phyloP scores from a whole-genome alignment of 2,113 vertebrate genomes.

The Penelope pileata region DNA sequence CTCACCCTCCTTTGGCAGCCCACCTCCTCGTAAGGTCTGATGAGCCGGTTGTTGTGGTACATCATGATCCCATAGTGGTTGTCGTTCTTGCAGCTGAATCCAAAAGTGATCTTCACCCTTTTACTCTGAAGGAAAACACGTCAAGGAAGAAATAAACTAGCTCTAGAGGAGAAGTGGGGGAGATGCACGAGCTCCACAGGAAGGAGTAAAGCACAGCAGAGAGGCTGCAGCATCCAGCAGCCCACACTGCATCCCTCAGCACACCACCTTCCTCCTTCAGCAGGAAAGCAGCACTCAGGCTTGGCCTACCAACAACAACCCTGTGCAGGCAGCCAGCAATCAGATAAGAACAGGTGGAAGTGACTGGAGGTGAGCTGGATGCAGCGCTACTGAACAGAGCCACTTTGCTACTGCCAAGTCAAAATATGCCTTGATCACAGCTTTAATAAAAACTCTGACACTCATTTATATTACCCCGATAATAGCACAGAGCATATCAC shows the following conservation, averaged over 20 bases:
- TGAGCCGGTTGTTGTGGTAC: constrained; percentile 87
- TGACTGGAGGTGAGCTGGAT: neutral
- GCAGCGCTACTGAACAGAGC: neutral
- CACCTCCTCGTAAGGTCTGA: constrained; percentile 85
- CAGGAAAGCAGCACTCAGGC: neutral
- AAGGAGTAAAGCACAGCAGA: neutral
- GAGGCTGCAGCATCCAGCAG: neutral
- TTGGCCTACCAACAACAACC: neutral
- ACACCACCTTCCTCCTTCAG: neutral
- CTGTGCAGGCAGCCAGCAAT: accelerated
- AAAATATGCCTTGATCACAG: neutral
- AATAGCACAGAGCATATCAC: neutral
- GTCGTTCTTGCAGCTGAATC: constrained; percentile 81
- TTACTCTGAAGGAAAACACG: constrained; percentile 76
- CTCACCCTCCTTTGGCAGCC: constrained; percentile 85
- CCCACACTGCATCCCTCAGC: neutral
- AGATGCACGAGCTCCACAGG: neutral
- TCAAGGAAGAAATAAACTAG: constrained; percentile 41
- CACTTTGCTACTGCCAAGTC: neutral
- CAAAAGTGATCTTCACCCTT: constrained; percentile 85
- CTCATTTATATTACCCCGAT: neutral
- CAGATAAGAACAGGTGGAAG: neutral
- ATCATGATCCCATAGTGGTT: constrained; percentile 84
- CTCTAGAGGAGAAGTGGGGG: neutral
- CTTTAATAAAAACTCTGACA: neutral